Evolutionary conservation across 2,797 vertebrate genomes (phyloP).

Genomic region (Crypturellus tataupa): DNA sequence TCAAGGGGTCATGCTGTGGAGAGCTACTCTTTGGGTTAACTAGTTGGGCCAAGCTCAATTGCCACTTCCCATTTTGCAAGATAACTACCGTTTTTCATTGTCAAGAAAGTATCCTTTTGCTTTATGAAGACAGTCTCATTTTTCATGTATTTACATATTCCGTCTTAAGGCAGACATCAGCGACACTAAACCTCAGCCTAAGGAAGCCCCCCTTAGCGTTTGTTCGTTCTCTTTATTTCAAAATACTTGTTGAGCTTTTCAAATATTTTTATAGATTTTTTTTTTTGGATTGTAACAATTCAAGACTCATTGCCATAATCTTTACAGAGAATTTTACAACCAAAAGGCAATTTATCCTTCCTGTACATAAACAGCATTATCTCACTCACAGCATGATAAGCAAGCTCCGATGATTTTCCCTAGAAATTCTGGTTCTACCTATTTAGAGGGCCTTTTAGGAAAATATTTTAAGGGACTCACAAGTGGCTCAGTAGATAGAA

Average conservation of each 20-base stretch:
- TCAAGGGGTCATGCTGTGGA: background rate
- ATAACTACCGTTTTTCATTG: background rate
- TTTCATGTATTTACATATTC: background rate
- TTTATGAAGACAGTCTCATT: background rate
- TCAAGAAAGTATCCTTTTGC: background rate
- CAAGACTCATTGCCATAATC: background rate
- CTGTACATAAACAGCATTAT: background rate
- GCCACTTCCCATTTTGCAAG: background rate
- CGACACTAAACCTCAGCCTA: background rate
- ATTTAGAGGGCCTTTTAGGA: background rate
- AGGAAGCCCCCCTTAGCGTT: too few relatives aligned
- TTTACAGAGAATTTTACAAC: background rate
- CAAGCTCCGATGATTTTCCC: background rate
- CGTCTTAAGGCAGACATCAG: background rate
- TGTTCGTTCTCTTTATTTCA: background rate
- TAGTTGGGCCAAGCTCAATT: background rate
- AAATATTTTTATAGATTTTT: background rate
- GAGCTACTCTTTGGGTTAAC: background rate
- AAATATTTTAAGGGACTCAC: background rate
- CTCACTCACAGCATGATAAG: background rate
- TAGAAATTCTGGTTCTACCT: background rate
- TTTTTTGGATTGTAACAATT: background rate
- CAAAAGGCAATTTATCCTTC: background rate
- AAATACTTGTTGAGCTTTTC: background rate
- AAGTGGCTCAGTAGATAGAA: background rate